Evolutionary conservation across 2,888 invertebrate genomes (phyloP).

Genomic region (Acanthosepion lycidas): DNA sequence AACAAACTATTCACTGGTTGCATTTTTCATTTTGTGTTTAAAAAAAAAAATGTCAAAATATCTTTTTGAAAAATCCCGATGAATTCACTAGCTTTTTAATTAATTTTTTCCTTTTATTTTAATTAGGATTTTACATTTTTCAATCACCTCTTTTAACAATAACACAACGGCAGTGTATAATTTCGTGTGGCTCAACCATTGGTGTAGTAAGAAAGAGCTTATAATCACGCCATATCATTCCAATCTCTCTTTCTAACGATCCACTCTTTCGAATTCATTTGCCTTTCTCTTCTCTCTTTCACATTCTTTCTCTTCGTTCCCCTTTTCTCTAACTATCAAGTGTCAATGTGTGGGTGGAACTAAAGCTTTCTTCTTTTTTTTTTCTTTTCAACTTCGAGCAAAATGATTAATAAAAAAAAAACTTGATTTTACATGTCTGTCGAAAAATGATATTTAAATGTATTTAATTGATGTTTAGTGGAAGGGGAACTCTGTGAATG

Average conservation of each 20-base stretch:
- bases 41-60: too few relatives aligned
- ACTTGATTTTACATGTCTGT: too few relatives aligned
- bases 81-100: too few relatives aligned
- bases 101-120: too few relatives aligned
- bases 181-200: not conserved
- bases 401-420: not conserved
- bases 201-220: not conserved
- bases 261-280: constrained; percentile 16
- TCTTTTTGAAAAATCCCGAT: too few relatives aligned
- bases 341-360: constrained; percentile 15
- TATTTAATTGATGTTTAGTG: too few relatives aligned
- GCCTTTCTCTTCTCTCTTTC: constrained; percentile 33
- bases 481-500: too few relatives aligned
- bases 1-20: too few relatives aligned
- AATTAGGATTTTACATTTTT: too few relatives aligned
- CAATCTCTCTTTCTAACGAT: not conserved
- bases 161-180: not conserved
- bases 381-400: not conserved
- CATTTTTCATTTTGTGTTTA: too few relatives aligned
- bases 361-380: not conserved
- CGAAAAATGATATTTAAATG: too few relatives aligned
- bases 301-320: not conserved
- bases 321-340: not conserved
- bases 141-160: not conserved
- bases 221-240: not conserved